phyloP scores from a whole-genome alignment of 1,140 invertebrate species.

The Pectinophora gossypiella region DNA sequence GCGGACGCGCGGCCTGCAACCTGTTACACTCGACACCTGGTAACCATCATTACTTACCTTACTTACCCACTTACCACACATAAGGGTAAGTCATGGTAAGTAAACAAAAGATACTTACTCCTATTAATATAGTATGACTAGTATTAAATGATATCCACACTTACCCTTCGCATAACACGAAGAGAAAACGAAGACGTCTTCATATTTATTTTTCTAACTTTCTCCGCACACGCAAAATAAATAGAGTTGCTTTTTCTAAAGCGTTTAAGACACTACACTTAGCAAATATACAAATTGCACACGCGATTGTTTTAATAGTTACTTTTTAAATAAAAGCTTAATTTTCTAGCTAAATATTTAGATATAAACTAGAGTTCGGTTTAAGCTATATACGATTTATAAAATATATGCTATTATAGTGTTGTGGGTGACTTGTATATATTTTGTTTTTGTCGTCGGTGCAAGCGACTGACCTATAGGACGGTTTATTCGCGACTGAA shows the following conservation, averaged over 20 bases:
- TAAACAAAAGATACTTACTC: background rate
- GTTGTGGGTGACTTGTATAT: background rate
- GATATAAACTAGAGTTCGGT: background rate
- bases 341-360: background rate
- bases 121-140: no score
- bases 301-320: background rate
- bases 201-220: slow-evolving; percentile 73
- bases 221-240: background rate
- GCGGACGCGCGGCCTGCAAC: background rate
- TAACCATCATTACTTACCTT: background rate
- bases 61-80: background rate
- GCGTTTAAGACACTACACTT: background rate
- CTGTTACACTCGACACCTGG: background rate
- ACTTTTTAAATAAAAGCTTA: background rate
- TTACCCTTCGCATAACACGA: slow-evolving; percentile 86
- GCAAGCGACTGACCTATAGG: slow-evolving; percentile 49
- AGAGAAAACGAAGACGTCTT: slow-evolving; percentile 87
- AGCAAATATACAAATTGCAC: background rate
- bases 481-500: slow-evolving; percentile 66
- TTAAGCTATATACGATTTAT: background rate
- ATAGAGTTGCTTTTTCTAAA: background rate
- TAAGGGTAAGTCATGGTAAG: background rate
- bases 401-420: no score
- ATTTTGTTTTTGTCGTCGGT: slow-evolving; percentile 1
- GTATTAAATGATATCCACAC: slow-evolving; percentile 48